Evolutionary conservation across 2,113 vertebrate species (phyloP), one percentile per base, ranked within the genome.

Genomic region (Varanus komodoensis): DNA sequence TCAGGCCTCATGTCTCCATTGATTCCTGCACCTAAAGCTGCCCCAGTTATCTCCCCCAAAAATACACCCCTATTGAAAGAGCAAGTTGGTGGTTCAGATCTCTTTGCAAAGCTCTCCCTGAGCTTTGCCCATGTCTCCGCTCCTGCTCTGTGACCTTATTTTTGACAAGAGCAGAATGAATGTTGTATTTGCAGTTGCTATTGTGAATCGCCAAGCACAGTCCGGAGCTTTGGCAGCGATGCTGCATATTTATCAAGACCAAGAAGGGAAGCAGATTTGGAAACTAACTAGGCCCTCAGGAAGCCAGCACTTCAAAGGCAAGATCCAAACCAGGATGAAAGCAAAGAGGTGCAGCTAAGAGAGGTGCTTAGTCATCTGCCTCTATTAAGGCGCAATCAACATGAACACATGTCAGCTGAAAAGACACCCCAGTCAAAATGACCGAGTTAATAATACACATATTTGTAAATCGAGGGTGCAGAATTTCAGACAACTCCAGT

Each of bases 131-230:
- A 32, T 64, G 44, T 88, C 34, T 90, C 86, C 57, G 7, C 86
- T 84, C 68, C 73, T 15, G 54, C 57, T n/a, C 71, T 86, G 50
- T 64, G 68, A 86, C 27, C 50, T 89, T 81, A 2, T 44, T 86
- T 89, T 89, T 69, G 17, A 83, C 83, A 92, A 89, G n/a, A 29
- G 1, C 29, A 57, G 87, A 93, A 91, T 93, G 91, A 94, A 89
- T 57, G 86, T 93, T 95, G 83, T 94, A 92, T 93, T 95, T 94
- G 50, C 88, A 86, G 93, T 94, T 95, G 95, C 92, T 95, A 94
- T 32, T 87, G 93, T 90, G 2, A 15, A 87, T 89, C 95, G 95
- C 94, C 95, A 95, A 94, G 93, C 19, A 87, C 91, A 89, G 92
- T 91, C 78, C 89, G 68, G 68, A 80, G 82, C 82, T 85, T 96